Evolutionary conservation across 1,140 invertebrate genomes (phyloP), one percentile per base, ranked within the genome.

Genomic region (Nomia melanderi): DNA sequence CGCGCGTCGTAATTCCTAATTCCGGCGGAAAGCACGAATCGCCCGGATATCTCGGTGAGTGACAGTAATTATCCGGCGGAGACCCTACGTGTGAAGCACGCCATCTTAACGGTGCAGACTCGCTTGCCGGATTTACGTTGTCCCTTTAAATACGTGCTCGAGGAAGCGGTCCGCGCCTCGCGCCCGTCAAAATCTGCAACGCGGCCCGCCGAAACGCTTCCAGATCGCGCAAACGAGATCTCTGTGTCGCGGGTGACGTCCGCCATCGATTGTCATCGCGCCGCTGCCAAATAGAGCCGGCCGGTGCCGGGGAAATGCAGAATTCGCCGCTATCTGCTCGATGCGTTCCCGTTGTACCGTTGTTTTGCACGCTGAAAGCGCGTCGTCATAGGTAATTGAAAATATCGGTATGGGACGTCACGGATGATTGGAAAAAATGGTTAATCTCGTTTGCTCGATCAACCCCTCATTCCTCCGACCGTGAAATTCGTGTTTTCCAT

Each of bases 41-140:
- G n/a, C 8, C 0, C 31, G 31, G 17, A n/a, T 12, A 20, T 69
- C 25, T 6, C 36, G 12, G 7, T 36, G 57, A 63, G 62, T 29
- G 70, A 73, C 70, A 73, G 70, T 47, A 64, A 73, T 73, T 73
- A 73, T 39, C 39, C 44, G 14, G 2, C 2, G 25, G 29, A 36
- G 12, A 27, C n/a, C 6, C 11, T 23, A 27, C 11, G 17, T 1
- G 12, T 2, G 1, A 29, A 39, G n/a, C 27, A 9, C 27, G 69
- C n/a, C n/a, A 2, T 44, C 57, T 72, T 72, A 72, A 63, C 25
- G 31, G n/a, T 29, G n/a, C 56, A 27, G 33, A 62, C 41, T 63
- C 70, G 17, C 41, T n/a, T 36, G 23, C 36, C 20, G 57, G 39
- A 44, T 50, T 50, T 33, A 50, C 29, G 29, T 31, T 41, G n/a